Evolutionary conservation across 2,113 vertebrate species (phyloP), one percentile per base, ranked within the genome.

Genomic region (Pampusana beccarii): DNA sequence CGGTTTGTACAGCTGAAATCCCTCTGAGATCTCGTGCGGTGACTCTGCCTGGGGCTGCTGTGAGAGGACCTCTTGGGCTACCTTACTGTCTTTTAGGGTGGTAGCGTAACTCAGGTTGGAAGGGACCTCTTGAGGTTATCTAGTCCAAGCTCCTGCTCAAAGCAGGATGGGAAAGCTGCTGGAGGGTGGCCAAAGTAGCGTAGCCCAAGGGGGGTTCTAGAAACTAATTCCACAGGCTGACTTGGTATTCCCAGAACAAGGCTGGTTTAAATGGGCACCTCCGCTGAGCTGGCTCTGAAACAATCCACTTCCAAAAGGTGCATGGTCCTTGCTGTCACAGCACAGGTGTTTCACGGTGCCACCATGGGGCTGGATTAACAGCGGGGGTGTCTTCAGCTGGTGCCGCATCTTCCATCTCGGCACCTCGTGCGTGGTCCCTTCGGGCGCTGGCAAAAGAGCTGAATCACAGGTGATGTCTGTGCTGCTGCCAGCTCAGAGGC

Each of bases 391-490:
- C 24, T 80, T n/a, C 40, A 60, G 64, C 46, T 16, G 19, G 60
- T 25, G 29, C 24, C 0, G 5, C 13, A 13, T 61, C 40, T 57
- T 48, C 23, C 2, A 7, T 26, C 58, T 87, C 5, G 2, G 67
- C 19, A 34, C 53, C 53, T 42, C 18, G 1, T 40, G 23, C 11
- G 0, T 60, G 69, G 15, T 80, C 82, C 80, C 57, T 42, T 3
- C 20, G n/a, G 44, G 83, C 0, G 0, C 15, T 79, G 69, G 40
- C 61, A 81, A 73, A 95, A 91, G 9, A 89, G 97, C 97, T 97
- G 97, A 97, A 95, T 97, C 96, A 95, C 92, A 86, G 88, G 86
- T 83, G 73, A 65, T 79, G 67, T 40, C 75, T 94, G 74, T 36
- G 78, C 51, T 69, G 15, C 53, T 86, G 87, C 91, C 78, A 80